These are phyloP conservation scores for Ptilonorhynchus violaceus DNA, from an alignment of 2,113 vertebrate species.

Conservation along the genomic window DNA sequence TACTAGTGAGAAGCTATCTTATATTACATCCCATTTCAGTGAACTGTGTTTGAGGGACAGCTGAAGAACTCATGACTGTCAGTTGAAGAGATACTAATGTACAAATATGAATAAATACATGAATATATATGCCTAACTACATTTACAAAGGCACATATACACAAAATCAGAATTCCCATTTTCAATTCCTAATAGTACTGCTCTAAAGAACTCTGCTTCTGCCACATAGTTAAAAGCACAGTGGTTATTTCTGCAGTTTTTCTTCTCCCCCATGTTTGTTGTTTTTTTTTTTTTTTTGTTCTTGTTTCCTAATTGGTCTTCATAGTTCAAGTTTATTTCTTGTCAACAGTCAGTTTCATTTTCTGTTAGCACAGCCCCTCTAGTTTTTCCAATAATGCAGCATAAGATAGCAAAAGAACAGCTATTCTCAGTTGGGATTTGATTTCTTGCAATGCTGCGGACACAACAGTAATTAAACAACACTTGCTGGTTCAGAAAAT, in stretches of 20 bases:
- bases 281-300: background rate
- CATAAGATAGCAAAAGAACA: background rate
- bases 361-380: background rate
- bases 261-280: accelerated
- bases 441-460: background rate
- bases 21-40: background rate
- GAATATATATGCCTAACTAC: background rate
- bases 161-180: background rate
- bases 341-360: background rate
- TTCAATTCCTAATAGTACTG: background rate
- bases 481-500: background rate
- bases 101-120: background rate
- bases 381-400: background rate
- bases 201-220: background rate
- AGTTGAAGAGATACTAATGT: background rate
- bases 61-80: background rate
- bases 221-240: background rate
- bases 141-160: background rate
- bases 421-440: background rate
- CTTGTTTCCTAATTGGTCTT: background rate
- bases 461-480: background rate
- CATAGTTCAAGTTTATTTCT: background rate
- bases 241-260: background rate
- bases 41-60: background rate
- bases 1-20: background rate